Percentiles rank a stretch among this genome's conserved stretches.
Conservation (phyloP, 2,888 invertebrate species). For the Eilema caniola region DNA sequence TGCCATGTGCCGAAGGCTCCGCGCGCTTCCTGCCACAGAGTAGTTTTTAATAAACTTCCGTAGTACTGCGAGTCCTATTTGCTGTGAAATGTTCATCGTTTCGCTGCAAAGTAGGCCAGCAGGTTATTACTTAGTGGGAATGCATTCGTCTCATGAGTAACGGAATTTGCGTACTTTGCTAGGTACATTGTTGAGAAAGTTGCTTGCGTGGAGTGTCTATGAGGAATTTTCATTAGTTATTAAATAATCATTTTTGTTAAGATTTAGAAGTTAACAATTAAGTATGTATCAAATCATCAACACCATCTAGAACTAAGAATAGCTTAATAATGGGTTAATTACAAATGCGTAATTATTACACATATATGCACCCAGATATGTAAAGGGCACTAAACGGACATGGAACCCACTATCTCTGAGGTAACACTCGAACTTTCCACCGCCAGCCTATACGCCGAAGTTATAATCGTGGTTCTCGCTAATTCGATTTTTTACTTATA, state of each 20-base stretch:
- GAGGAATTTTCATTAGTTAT: background rate
- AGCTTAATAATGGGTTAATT: background rate
- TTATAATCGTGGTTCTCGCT: too few relatives aligned
- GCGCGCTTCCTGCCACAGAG: conserved; percentile 44
- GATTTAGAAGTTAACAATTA: too few relatives aligned
- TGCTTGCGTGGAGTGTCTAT: background rate
- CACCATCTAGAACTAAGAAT: background rate
- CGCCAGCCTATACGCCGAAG: too few relatives aligned
- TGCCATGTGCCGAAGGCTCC: conserved; percentile 20
- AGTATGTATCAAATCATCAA: too few relatives aligned
- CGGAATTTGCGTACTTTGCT: conserved; percentile 5
- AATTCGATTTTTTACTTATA: too few relatives aligned
- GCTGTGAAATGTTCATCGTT: conserved; percentile 33
- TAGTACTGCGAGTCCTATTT: conserved; percentile 41
- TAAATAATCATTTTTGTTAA: conserved; percentile 14
- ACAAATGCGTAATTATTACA: too few relatives aligned
- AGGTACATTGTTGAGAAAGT: background rate
- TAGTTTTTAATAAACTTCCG: conserved; percentile 52
- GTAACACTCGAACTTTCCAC: too few relatives aligned
- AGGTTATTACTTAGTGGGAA: conserved; percentile 17
- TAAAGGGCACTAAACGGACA: background rate
- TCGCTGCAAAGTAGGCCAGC: conserved; percentile 27
- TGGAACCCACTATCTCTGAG: too few relatives aligned
- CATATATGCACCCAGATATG: background rate
- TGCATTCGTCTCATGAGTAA: conserved; percentile 14